Percentiles rank a stretch among this genome's conserved stretches.
phyloP scores from a whole-genome alignment of 1,140 invertebrate genomes.

The Globodera ellingtonae region DNA sequence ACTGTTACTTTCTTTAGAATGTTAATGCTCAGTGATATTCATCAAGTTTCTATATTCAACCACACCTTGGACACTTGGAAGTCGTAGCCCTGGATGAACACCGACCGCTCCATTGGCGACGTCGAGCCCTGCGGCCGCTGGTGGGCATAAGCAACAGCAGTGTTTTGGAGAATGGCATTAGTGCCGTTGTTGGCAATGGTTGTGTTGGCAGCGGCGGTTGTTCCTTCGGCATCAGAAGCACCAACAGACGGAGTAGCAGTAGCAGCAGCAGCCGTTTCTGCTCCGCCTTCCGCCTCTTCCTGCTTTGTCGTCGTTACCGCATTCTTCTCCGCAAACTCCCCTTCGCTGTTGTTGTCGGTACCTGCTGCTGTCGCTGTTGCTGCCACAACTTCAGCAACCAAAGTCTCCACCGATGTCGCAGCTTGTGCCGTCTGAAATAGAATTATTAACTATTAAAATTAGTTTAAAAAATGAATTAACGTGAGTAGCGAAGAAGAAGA shows the following conservation, averaged over 20 bases:
- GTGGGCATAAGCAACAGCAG: not conserved
- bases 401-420: too few species aligned
- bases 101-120: not conserved
- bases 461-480: too few species aligned
- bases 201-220: not conserved
- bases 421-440: too few species aligned
- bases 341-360: not conserved
- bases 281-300: too few species aligned
- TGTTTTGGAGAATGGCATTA: not conserved
- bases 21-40: too few species aligned
- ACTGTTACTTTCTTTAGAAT: too few species aligned
- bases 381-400: too few species aligned
- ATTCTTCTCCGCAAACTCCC: not conserved
- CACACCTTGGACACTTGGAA: conserved; percentile 28
- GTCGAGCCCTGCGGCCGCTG: not conserved
- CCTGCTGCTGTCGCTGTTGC: not conserved
- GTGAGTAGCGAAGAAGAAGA: too few species aligned
- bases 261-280: not conserved
- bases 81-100: conserved; percentile 29
- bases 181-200: not conserved
- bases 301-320: not conserved
- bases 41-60: not conserved
- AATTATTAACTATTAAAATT: too few species aligned
- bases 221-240: not conserved
- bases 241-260: not conserved